A percentile compares a stretch with the other conserved stretches of the same genome.
These are phyloP conservation scores for Eupristina koningsbergeri DNA, from an alignment of 1,140 invertebrate genomes.

Conservation along the genomic window DNA sequence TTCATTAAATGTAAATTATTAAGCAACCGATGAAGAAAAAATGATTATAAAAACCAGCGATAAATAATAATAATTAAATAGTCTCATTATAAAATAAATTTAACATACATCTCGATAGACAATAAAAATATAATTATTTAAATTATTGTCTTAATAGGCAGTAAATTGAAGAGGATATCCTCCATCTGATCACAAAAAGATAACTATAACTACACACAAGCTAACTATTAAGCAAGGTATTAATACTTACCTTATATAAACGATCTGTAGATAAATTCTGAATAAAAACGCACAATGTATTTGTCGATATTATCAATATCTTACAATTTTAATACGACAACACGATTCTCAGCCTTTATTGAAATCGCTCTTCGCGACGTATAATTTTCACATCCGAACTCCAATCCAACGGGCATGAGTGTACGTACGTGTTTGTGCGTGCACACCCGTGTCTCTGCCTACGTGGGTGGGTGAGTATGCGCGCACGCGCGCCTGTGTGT, in stretches of 20 bases:
- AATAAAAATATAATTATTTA: background rate
- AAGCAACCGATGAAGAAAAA: no score
- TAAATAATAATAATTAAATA: no score
- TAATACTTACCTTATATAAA: constrained; percentile 9
- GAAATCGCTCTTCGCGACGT: constrained; percentile 1
- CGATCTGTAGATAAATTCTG: background rate
- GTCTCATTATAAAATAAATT: background rate
- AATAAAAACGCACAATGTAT: background rate
- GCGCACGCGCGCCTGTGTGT: no score
- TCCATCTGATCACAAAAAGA: background rate
- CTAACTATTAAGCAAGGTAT: constrained; percentile 12
- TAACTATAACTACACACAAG: constrained; percentile 21
- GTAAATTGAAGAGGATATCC: constrained; percentile 32
- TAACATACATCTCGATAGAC: background rate
- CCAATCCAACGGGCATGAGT: no score
- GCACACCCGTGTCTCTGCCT: no score
- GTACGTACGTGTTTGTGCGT: no score
- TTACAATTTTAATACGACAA: constrained; percentile 21
- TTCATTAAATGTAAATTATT: no score
- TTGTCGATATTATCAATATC: constrained; percentile 34
- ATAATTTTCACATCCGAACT: background rate
- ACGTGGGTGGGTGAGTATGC: no score
- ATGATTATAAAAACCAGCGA: no score
- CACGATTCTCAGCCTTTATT: background rate
- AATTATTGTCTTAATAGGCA: background rate